Percentiles rank a stretch among this genome's conserved stretches.
Conservation (phyloP, 2,113 vertebrate genomes). For the Nycticebus coucang region DNA sequence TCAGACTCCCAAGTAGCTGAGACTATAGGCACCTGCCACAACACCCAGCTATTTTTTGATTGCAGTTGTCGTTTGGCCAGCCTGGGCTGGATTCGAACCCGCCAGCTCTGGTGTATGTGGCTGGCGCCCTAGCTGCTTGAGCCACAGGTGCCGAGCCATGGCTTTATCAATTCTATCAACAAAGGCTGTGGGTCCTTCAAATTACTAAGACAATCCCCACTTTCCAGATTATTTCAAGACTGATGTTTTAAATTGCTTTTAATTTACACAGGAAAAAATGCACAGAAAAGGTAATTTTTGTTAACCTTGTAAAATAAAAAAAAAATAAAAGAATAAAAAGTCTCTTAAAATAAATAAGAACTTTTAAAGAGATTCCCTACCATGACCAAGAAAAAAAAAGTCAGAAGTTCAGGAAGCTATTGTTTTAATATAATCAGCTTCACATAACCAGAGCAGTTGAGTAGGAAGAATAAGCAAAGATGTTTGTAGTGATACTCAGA, state of each 20-base stretch:
- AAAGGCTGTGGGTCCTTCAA: background rate
- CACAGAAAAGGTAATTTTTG: background rate
- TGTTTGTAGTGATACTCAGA: conserved; percentile 31
- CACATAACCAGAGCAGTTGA: background rate
- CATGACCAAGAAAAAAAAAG: background rate
- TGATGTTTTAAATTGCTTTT: conserved; percentile 34
- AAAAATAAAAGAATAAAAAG: background rate
- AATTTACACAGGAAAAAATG: background rate
- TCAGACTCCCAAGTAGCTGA: too few relatives aligned
- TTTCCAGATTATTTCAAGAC: conserved; percentile 34
- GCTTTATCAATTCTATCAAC: background rate
- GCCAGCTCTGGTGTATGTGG: too few relatives aligned
- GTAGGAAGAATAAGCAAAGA: conserved; percentile 40
- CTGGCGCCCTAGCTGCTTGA: too few relatives aligned
- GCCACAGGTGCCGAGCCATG: background rate
- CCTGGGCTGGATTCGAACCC: too few relatives aligned
- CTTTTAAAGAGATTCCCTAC: background rate
- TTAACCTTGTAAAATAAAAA: conserved; percentile 10
- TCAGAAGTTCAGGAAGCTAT: background rate
- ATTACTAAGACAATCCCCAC: background rate
- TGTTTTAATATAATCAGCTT: background rate
- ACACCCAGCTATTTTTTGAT: too few relatives aligned
- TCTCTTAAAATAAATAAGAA: conserved; percentile 22
- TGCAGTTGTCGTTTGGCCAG: too few relatives aligned
- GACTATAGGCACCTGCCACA: too few relatives aligned